phyloP scores from a whole-genome alignment of 2,888 invertebrate genomes.

The Pediacus dermestoides region DNA sequence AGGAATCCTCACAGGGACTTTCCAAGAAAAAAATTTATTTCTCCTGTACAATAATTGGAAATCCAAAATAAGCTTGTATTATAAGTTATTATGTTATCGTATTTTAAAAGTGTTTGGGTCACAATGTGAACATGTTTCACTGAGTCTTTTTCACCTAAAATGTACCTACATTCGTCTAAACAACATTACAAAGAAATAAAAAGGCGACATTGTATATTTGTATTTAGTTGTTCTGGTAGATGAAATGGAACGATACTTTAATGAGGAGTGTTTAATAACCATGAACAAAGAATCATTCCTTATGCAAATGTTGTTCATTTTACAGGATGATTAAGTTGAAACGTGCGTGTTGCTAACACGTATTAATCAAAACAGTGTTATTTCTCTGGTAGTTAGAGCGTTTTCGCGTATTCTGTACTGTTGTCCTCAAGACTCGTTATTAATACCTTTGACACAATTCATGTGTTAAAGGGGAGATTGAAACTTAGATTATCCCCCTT shows the following conservation, averaged over 20 bases:
- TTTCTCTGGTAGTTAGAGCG: slow-evolving; percentile 12
- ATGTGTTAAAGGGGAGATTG: slow-evolving; percentile 43
- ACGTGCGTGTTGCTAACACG: slow-evolving; percentile 49
- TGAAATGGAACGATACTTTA: slow-evolving; percentile 25
- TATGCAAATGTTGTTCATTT: slow-evolving; percentile 47
- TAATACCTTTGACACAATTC: slow-evolving; percentile 45
- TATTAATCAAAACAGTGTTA: slow-evolving; percentile 45
- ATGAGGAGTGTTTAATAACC: slow-evolving; percentile 38
- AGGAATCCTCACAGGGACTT: too few relatives aligned
- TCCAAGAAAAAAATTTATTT: too few relatives aligned
- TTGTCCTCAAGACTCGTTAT: slow-evolving; percentile 32
- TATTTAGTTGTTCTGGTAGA: slow-evolving; percentile 14
- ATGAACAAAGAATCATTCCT: slow-evolving; percentile 44
- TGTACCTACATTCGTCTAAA: too few relatives aligned
- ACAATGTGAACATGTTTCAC: too few relatives aligned
- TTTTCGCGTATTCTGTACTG: slow-evolving; percentile 26
- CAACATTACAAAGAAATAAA: too few relatives aligned
- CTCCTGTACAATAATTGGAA: too few relatives aligned
- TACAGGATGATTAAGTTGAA: slow-evolving; percentile 47
- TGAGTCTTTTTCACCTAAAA: too few relatives aligned
- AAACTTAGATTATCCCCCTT: slow-evolving; percentile 39
- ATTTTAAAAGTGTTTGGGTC: too few relatives aligned
- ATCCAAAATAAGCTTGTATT: too few relatives aligned
- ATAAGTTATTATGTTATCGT: too few relatives aligned
- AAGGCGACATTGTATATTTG: slow-evolving; percentile 1